Evolutionary conservation across 2,113 vertebrate genomes (phyloP).

Genomic region (Piliocolobus tephrosceles): DNA sequence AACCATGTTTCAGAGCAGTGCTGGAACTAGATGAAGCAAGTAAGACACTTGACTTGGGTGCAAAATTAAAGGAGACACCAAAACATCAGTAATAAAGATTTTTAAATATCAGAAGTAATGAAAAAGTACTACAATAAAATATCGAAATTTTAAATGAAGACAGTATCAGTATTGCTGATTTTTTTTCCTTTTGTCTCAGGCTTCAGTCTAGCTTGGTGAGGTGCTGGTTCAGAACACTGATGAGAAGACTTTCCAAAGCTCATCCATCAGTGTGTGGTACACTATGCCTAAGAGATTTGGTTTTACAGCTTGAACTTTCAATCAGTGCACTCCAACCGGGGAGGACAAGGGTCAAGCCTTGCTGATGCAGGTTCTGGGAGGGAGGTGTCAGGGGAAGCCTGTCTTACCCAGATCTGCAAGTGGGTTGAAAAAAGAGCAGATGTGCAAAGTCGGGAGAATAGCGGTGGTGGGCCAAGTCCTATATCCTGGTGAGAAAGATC

Average conservation of each 20-base stretch:
- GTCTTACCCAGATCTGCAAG: conserved; percentile 39
- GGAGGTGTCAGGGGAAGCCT: not conserved
- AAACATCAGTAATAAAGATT: not conserved
- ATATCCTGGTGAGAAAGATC: not conserved
- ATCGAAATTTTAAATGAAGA: not conserved
- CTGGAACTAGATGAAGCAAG: not conserved
- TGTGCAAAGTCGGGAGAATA: conserved; percentile 12
- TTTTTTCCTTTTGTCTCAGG: not conserved
- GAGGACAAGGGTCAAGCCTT: not conserved
- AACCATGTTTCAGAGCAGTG: not conserved
- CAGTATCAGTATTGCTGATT: not conserved
- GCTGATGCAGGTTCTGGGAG: not conserved
- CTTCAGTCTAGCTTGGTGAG: not conserved
- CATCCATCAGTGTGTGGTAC: not conserved
- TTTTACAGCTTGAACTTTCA: conserved; percentile 49
- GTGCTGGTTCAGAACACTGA: not conserved
- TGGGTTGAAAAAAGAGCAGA: conserved; percentile 60
- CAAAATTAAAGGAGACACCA: not conserved
- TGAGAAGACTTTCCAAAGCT: not conserved
- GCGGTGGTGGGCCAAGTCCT: not conserved
- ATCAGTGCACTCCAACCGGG: not conserved
- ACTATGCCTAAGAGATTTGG: not conserved
- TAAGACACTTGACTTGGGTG: not conserved
- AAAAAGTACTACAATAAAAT: not conserved
- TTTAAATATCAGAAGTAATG: not conserved